A percentile compares a stretch with the other conserved stretches of the same genome.
Conservation (phyloP, 2,797 vertebrate genomes). For the Melanotaenia parkinsoni region DNA sequence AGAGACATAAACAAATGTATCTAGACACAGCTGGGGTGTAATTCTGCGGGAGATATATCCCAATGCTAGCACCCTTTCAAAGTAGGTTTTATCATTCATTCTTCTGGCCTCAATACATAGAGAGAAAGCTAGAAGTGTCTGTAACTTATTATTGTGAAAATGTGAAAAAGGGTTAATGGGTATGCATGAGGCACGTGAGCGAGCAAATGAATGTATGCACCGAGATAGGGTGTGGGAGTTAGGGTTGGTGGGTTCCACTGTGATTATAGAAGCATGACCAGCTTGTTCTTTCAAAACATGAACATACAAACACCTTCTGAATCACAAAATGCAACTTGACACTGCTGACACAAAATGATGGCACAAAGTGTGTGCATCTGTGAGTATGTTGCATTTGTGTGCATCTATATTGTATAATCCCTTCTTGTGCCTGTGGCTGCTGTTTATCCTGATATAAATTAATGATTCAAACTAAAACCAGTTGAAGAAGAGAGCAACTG, state of each 20-base stretch:
- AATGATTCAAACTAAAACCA: slow-evolving; percentile 40
- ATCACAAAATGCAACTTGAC: slow-evolving; percentile 57
- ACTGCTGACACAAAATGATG: slow-evolving; percentile 30
- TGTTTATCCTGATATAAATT: slow-evolving; percentile 41
- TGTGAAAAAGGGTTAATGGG: slow-evolving; percentile 2
- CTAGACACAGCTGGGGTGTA: slow-evolving; percentile 20
- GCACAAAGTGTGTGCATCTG: background rate
- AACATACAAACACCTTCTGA: slow-evolving; percentile 15
- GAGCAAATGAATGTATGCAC: slow-evolving; percentile 44
- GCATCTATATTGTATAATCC: slow-evolving; percentile 26
- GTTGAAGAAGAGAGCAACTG: slow-evolving; percentile 11
- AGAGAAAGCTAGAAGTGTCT: slow-evolving; percentile 5
- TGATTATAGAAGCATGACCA: slow-evolving; percentile 46
- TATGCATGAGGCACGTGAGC: slow-evolving; percentile 29
- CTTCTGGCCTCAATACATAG: slow-evolving; percentile 12
- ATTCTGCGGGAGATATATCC: slow-evolving; percentile 28
- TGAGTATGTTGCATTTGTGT: background rate
- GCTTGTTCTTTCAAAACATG: slow-evolving; percentile 24
- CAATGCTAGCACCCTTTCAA: slow-evolving; percentile 44
- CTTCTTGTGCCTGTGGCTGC: slow-evolving; percentile 10
- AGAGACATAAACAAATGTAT: slow-evolving; percentile 13
- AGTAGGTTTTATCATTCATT: slow-evolving; percentile 31
- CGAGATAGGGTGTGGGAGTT: slow-evolving; percentile 3
- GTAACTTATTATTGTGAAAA: background rate
- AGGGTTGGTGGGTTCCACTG: slow-evolving; percentile 38